phyloP scores from a whole-genome alignment of 1,140 invertebrate species.

The Temnothorax curvispinosus region DNA sequence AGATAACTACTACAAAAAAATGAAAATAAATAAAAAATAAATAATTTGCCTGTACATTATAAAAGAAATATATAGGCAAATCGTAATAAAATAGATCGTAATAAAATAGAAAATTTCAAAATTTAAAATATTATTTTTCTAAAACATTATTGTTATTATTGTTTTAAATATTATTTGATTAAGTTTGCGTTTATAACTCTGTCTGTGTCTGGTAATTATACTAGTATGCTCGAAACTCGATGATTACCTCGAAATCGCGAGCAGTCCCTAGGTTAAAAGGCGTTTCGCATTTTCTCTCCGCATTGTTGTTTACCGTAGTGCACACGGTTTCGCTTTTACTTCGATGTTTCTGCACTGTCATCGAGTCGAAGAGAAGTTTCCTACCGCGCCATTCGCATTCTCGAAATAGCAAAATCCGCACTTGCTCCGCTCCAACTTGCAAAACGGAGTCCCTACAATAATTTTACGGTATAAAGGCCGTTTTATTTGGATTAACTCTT shows the following conservation, averaged over 20 bases:
- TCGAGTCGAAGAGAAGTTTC: constrained; percentile 94
- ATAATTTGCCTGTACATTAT: neutral
- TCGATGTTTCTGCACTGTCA: constrained; percentile 83
- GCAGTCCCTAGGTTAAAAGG: constrained; percentile 15
- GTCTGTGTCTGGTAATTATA: neutral
- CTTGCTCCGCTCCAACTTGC: constrained; percentile 88
- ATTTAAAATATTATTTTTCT: neutral
- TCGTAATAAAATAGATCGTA: neutral
- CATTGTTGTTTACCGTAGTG: constrained; percentile 55
- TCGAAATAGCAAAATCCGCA: constrained; percentile 92
- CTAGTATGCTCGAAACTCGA: neutral
- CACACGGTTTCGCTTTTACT: constrained; percentile 53
- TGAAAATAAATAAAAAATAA: neutral
- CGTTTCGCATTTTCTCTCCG: neutral
- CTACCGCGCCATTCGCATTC: constrained; percentile 94
- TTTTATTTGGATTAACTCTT: neutral
- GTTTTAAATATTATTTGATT: constrained; percentile 1
- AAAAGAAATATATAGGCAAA: no score
- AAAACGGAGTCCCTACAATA: constrained; percentile 42
- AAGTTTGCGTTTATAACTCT: neutral
- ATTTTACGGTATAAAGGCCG: neutral
- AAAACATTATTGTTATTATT: neutral
- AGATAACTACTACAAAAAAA: neutral
- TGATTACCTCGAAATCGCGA: constrained; percentile 53
- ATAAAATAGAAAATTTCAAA: neutral